These are phyloP conservation scores for Anisognathus igniventris DNA, from an alignment of 2,797 vertebrate genomes.

Conservation along the genomic window DNA sequence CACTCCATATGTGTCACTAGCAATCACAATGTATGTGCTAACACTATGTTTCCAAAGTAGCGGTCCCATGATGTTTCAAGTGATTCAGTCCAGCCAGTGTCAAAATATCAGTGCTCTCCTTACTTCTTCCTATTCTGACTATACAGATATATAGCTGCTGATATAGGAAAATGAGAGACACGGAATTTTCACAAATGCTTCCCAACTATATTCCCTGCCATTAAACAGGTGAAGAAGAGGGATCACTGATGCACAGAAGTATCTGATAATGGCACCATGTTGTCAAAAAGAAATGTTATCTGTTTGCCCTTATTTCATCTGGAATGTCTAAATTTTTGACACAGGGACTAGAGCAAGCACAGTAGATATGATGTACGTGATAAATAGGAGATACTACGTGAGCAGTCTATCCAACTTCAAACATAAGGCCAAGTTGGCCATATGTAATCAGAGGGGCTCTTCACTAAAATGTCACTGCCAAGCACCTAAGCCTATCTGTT, in stretches of 20 bases:
- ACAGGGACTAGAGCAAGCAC: background rate
- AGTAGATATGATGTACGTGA: background rate
- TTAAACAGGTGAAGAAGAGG: background rate
- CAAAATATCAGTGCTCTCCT: background rate
- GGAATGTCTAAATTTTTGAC: background rate
- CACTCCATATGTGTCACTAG: fast-evolving
- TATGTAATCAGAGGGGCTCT: background rate
- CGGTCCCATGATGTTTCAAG: background rate
- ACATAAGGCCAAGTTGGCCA: background rate
- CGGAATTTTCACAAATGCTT: background rate
- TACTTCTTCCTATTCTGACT: background rate
- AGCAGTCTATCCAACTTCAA: background rate
- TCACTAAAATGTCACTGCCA: background rate
- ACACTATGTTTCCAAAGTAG: background rate
- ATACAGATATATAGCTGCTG: background rate
- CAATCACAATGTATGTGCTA: background rate
- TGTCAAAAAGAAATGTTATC: background rate
- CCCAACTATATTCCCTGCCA: background rate
- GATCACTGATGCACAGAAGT: background rate
- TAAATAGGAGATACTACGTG: fast-evolving
- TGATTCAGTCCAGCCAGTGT: background rate
- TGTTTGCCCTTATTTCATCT: background rate
- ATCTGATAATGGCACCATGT: background rate
- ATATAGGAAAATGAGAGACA: background rate
- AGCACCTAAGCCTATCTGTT: background rate